These are phyloP conservation scores for Poeciliopsis gracilis DNA, from an alignment of 2,797 vertebrate genomes.

Conservation along the genomic window DNA sequence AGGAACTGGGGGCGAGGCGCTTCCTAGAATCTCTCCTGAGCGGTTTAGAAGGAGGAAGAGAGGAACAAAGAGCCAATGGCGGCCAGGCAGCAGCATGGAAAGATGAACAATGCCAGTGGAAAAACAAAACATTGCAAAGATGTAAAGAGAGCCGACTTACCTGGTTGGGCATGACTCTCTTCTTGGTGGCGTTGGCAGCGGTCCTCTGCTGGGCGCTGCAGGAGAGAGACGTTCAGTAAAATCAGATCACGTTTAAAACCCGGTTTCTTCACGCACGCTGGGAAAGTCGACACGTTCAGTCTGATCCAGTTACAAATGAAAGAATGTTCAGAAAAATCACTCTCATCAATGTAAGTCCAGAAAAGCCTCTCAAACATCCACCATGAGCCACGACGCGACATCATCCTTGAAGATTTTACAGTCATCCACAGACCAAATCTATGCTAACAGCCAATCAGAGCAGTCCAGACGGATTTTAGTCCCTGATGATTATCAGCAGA, in stretches of 20 bases:
- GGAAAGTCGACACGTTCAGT: neutral
- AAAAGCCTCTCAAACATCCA: neutral
- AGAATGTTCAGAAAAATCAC: too few relatives aligned
- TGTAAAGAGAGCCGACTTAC: slow-evolving; percentile 68
- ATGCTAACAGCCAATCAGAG: neutral
- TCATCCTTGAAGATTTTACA: neutral
- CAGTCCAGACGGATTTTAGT: neutral
- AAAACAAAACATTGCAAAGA: neutral
- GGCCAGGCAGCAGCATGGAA: neutral
- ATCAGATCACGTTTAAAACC: neutral
- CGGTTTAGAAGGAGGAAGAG: slow-evolving; percentile 6
- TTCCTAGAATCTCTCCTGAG: slow-evolving; percentile 87
- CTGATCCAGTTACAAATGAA: neutral
- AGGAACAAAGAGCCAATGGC: neutral
- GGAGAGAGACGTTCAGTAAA: slow-evolving; percentile 25
- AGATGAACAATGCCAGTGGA: slow-evolving; percentile 34
- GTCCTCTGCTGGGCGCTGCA: slow-evolving; percentile 91
- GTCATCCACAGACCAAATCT: neutral
- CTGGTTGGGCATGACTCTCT: slow-evolving; percentile 95
- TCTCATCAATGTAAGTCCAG: too few relatives aligned
- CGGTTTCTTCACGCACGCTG: neutral
- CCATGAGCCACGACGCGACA: neutral
- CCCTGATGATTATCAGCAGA: neutral
- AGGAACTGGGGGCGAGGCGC: slow-evolving; percentile 67
- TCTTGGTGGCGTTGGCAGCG: slow-evolving; percentile 88